Evolutionary conservation across 2,888 invertebrate species (phyloP).

Genomic region (Vandiemenella viatica): DNA sequence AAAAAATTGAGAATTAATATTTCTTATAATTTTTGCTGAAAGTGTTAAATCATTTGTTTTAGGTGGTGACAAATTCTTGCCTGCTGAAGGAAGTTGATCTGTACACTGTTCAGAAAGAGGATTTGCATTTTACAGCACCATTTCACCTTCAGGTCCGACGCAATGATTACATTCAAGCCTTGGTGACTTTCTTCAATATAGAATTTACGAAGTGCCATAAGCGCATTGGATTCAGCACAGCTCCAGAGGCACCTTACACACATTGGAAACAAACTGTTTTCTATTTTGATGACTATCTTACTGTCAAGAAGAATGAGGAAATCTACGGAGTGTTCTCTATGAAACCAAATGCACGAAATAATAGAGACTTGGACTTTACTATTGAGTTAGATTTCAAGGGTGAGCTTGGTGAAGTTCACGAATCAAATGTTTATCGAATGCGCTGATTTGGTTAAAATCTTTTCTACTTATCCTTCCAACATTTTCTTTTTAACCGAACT

Average conservation of each 20-base stretch:
- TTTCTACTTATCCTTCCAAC: too few species aligned
- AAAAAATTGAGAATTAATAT: background rate
- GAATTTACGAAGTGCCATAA: constrained; percentile 99
- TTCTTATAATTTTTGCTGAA: background rate
- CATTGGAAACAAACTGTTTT: constrained; percentile 99
- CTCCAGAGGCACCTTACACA: constrained; percentile 94
- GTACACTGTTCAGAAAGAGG: constrained; percentile 91
- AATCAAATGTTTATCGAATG: constrained; percentile 80
- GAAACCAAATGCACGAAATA: constrained; percentile 92
- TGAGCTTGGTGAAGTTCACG: constrained; percentile 68
- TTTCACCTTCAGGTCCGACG: constrained; percentile 62
- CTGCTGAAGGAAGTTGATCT: constrained; percentile 95
- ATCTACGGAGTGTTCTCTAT: constrained; percentile 82
- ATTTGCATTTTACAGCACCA: constrained; percentile 80
- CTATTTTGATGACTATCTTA: constrained; percentile 93
- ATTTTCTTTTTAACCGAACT: too few species aligned
- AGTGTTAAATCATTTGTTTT: constrained; percentile 18
- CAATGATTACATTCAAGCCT: constrained; percentile 93
- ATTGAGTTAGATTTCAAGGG: constrained; percentile 87
- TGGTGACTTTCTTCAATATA: constrained; percentile 98
- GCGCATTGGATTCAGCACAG: constrained; percentile 93
- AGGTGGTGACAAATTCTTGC: constrained; percentile 88
- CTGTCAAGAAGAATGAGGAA: constrained; percentile 90
- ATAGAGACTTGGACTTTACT: constrained; percentile 91
- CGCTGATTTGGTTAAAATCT: constrained; percentile 57